Percentiles rank a stretch among this genome's conserved stretches.
These are phyloP conservation scores for Caenorhabditis auriculariae DNA, from an alignment of 2,888 invertebrate species.

Conservation along the genomic window DNA sequence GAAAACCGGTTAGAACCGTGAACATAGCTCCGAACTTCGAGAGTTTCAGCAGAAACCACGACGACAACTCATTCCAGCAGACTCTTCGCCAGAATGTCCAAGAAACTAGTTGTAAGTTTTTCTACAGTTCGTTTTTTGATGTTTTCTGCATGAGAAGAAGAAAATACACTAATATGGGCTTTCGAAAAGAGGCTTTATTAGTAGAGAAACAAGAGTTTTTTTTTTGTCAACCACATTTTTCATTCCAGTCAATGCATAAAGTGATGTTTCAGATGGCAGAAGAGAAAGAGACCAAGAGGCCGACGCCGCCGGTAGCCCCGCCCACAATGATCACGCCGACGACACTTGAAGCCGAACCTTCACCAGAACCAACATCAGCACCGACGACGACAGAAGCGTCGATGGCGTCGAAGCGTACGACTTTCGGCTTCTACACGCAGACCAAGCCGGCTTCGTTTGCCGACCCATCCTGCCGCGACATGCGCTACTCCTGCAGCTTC, in stretches of 20 bases:
- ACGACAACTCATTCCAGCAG: conserved; percentile 7
- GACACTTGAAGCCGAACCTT: no score
- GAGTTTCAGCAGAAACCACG: conserved; percentile 17
- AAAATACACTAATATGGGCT: no score
- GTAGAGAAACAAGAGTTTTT: no score
- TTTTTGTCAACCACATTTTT: no score
- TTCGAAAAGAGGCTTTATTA: no score
- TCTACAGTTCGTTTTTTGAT: no score
- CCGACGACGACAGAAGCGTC: conserved; percentile 12
- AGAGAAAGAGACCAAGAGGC: no score
- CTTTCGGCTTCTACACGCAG: conserved; percentile 31
- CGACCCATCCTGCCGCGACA: conserved; percentile 41
- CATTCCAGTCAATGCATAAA: no score
- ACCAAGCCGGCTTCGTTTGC: conserved; percentile 38
- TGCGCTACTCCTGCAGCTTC: conserved; percentile 57
- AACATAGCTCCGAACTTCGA: conserved; percentile 17
- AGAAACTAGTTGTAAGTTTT: no score
- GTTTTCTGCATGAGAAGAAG: no score
- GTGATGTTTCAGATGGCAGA: no score
- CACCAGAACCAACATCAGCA: conserved; percentile 8
- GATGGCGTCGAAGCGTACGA: conserved; percentile 6
- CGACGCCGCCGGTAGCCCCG: conserved; percentile 23
- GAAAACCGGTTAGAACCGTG: background rate
- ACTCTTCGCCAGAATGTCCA: no score
- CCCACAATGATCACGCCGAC: conserved; percentile 22